Evolutionary conservation across 2,797 vertebrate species (phyloP).

Genomic region (Epinephelus coioides): DNA sequence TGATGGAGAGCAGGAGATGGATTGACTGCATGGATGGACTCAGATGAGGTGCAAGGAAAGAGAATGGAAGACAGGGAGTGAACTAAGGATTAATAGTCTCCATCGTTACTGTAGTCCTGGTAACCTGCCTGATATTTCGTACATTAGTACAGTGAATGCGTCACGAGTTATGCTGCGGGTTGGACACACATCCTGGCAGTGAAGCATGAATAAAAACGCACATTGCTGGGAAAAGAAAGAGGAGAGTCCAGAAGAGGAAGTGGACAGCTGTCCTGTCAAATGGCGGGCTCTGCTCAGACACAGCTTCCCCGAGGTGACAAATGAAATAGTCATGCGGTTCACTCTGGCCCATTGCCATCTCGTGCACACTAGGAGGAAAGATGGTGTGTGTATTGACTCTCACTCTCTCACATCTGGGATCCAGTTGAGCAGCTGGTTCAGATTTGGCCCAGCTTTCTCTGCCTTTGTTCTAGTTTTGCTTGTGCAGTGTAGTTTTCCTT

Average conservation of each 20-base stretch:
- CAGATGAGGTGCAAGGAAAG: slow-evolving; percentile 1
- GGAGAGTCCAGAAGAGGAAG: slow-evolving; percentile 21
- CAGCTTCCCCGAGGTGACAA: slow-evolving; percentile 59
- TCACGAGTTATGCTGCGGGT: slow-evolving; percentile 11
- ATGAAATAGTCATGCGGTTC: slow-evolving; percentile 55
- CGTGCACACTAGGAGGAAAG: slow-evolving; percentile 35
- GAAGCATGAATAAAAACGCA: slow-evolving; percentile 35
- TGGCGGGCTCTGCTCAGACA: slow-evolving; percentile 18
- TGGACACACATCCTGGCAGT: slow-evolving; percentile 2
- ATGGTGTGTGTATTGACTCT: slow-evolving; percentile 47
- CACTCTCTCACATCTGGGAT: slow-evolving; percentile 70
- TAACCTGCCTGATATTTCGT: slow-evolving; percentile 28
- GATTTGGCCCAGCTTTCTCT: slow-evolving; percentile 69
- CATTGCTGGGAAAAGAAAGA: slow-evolving; percentile 20
- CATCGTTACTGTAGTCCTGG: slow-evolving; percentile 29
- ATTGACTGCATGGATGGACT: slow-evolving; percentile 19
- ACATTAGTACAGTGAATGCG: slow-evolving; percentile 10
- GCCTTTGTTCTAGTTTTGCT: slow-evolving; percentile 46
- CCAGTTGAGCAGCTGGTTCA: slow-evolving; percentile 75
- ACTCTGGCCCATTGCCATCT: slow-evolving; percentile 30
- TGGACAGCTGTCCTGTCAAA: slow-evolving; percentile 53
- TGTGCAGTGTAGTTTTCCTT: slow-evolving; percentile 15
- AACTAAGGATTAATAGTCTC: slow-evolving; percentile 29
- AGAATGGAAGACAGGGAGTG: slow-evolving; percentile 10
- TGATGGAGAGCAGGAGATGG: slow-evolving; percentile 27